Evolutionary conservation across 1,140 invertebrate species (phyloP), one percentile per base, ranked within the genome.

Genomic region (Drosophila lowei): DNA sequence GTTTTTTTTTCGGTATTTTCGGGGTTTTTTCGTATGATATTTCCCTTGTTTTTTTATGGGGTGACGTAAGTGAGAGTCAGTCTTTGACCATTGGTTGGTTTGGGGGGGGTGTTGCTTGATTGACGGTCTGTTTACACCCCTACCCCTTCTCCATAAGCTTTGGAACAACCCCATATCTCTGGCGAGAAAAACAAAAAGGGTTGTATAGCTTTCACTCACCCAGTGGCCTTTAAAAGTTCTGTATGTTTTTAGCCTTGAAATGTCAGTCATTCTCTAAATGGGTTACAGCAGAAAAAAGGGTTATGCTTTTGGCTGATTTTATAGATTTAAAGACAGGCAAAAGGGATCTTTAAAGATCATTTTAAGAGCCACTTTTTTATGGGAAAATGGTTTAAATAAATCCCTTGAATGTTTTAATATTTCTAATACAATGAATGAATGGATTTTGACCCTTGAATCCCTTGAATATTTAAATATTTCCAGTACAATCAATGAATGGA

Each of bases 221-320:
- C 43, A 68, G 63, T 70, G 66, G 44, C 66, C 64, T 57, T 16
- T 57, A 70, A 68, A 68, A 21, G 3, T 13, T n/a, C 13, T 56
- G 42, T 38, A 11, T 68, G 25, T 25, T 68, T 34, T 41, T 38
- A 57, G 66, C 25, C 64, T 57, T 68, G 50, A 70, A 70, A 57
- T 38, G 52, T 42, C 66, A 68, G 66, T 30, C 62, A 18, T 30
- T 42, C 50, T 9, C 6, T 52, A 28, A n/a, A 47, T 68, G 66
- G 52, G 52, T 34, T 44, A 57, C 11, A 13, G 4, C 23, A 5
- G 4, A 5, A 25, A 13, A 13, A 38, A 13, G 11, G 11, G 34
- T 38, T 9, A 9, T 13, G 34, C 34, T 38, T 38, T 9, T 30
- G 2, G 28, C 0, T 30, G 28, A 30, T 8, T 30, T 30, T 30